Evolutionary conservation across 1,140 invertebrate species (phyloP).

Genomic region (Lucilia sericata): DNA sequence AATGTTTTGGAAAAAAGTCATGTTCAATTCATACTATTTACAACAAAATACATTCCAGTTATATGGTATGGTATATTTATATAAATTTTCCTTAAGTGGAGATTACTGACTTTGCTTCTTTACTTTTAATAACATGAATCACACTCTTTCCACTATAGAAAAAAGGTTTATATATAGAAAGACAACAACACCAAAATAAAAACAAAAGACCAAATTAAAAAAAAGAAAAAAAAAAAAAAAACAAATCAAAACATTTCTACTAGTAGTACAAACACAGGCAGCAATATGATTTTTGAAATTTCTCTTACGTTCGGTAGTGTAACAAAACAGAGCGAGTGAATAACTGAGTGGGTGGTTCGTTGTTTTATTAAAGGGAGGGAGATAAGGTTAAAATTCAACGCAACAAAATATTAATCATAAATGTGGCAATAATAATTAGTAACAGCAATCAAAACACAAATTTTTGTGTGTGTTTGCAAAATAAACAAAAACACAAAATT

Average conservation of each 20-base stretch:
- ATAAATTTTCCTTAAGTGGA: too few species aligned
- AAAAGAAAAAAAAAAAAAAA: too few species aligned
- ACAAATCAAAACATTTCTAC: not conserved
- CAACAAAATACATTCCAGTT: too few species aligned
- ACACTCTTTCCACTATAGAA: not conserved
- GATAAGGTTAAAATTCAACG: too few species aligned
- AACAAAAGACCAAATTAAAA: conserved; percentile 11
- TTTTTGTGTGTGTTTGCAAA: not conserved
- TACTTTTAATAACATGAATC: not conserved
- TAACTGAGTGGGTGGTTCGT: too few species aligned
- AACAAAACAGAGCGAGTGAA: too few species aligned
- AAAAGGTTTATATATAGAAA: not conserved
- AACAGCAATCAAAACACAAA: not conserved
- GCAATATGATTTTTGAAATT: not conserved
- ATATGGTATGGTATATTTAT: too few species aligned
- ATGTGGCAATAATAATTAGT: not conserved
- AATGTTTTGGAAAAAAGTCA: too few species aligned
- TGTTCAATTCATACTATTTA: too few species aligned
- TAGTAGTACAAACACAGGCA: not conserved
- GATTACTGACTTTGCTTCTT: too few species aligned
- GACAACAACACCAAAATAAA: not conserved
- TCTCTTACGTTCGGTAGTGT: not conserved
- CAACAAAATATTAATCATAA: not conserved
- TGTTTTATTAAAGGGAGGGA: too few species aligned
- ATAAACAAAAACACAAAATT: not conserved